Conservation (phyloP, 2,113 vertebrate genomes). For the Neogobius melanostomus region DNA sequence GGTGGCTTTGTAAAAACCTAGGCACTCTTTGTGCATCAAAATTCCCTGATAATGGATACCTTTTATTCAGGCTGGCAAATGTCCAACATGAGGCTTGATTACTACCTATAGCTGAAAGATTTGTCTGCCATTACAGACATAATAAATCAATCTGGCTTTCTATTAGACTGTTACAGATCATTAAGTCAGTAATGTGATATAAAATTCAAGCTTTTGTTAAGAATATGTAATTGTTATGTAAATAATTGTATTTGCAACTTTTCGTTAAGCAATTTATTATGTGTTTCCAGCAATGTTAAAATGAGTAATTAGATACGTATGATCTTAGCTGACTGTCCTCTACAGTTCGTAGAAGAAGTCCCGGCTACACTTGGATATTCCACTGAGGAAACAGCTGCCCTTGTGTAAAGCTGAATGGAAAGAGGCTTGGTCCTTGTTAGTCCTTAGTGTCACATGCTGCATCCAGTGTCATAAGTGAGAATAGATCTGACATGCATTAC, state of each 20-base stretch:
- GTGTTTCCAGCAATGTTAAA: neutral
- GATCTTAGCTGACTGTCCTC: constrained; percentile 6
- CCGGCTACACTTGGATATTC: neutral
- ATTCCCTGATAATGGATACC: neutral
- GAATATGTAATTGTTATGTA: neutral
- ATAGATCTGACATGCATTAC: neutral
- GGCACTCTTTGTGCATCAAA: neutral
- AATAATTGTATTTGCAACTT: neutral
- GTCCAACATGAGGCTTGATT: neutral
- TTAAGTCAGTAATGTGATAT: neutral
- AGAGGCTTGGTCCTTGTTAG: constrained; percentile 33
- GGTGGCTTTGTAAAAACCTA: too few species aligned
- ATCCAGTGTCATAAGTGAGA: neutral
- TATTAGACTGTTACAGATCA: neutral
- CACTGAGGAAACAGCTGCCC: constrained; percentile 24
- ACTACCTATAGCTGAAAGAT: neutral
- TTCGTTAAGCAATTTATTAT: neutral
- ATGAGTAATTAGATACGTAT: neutral
- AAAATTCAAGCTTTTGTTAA: neutral
- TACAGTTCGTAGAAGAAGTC: neutral
- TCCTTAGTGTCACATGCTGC: constrained; percentile 5
- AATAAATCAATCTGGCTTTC: neutral
- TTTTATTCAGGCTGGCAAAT: neutral
- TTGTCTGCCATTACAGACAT: neutral
- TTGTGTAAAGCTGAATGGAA: constrained; percentile 42